Percentiles rank a stretch among this genome's conserved stretches.
phyloP scores from a whole-genome alignment of 2,888 invertebrate species.

The Callyntrura guangdongensis region DNA sequence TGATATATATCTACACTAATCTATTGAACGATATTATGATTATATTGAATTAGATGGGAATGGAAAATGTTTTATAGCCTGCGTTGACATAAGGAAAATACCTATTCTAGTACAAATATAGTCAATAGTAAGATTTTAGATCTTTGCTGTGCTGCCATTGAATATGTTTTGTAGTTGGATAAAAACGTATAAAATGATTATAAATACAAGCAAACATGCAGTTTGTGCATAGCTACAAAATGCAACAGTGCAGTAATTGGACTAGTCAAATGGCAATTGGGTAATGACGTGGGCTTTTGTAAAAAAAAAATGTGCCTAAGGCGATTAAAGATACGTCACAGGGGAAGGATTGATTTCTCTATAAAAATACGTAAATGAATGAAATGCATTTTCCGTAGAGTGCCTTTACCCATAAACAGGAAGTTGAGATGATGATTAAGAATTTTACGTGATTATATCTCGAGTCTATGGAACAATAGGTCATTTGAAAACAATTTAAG shows the following conservation, averaged over 20 bases:
- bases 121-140: not conserved
- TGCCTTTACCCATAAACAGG: not conserved
- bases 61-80: slow-evolving; percentile 15
- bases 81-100: not conserved
- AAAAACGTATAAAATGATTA: not conserved
- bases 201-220: not conserved
- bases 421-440: too few species aligned
- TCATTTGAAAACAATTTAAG: too few species aligned
- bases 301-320: slow-evolving; percentile 42
- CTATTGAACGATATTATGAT: not conserved
- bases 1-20: not conserved
- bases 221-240: slow-evolving; percentile 1
- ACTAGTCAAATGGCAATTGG: not conserved
- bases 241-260: slow-evolving; percentile 17
- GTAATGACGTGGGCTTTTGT: slow-evolving; percentile 2
- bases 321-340: slow-evolving; percentile 62
- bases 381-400: not conserved
- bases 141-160: not conserved
- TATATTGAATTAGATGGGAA: not conserved
- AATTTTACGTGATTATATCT: too few species aligned
- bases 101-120: not conserved
- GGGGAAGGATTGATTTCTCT: slow-evolving; percentile 61
- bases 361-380: not conserved
- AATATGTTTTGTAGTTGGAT: too few species aligned
- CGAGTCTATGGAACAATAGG: too few species aligned